Percentiles rank a stretch among this genome's conserved stretches.
Evolutionary conservation across 2,797 vertebrate species (phyloP).

Genomic region (Pangasius krempfi): DNA sequence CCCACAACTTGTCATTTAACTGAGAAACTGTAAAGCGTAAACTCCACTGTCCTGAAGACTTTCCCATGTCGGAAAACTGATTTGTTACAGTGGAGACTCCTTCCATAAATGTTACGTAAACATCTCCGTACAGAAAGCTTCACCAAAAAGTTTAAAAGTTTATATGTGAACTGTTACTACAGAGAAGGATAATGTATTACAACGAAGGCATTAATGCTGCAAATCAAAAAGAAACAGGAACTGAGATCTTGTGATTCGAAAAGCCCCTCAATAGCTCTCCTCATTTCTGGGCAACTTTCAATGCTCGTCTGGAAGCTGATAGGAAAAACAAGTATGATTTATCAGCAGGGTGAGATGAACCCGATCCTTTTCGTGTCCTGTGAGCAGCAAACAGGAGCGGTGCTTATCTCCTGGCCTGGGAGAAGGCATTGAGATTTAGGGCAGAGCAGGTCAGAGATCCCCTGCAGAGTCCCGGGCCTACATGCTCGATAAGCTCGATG

Average conservation of each 20-base stretch:
- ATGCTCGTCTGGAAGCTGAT: constrained; percentile 60
- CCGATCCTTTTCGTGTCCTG: constrained; percentile 73
- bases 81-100: background rate
- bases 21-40: background rate
- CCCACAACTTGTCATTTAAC: background rate
- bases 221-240: background rate
- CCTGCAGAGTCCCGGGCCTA: constrained; percentile 70
- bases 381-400: constrained; percentile 68
- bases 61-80: background rate
- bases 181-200: background rate
- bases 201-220: background rate
- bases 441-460: constrained; percentile 74
- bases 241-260: background rate
- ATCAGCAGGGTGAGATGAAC: constrained; percentile 84
- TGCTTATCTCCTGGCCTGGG: constrained; percentile 73
- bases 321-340: constrained; percentile 82
- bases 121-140: background rate
- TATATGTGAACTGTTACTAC: background rate
- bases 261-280: background rate
- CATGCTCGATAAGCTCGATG: constrained; percentile 69
- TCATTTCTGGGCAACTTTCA: background rate
- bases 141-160: background rate
- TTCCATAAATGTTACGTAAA: background rate
- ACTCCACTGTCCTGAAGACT: background rate
- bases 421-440: constrained; percentile 72